Percentiles rank a stretch among this genome's conserved stretches.
Conservation (phyloP, 2,888 invertebrate species). For the Strigamia transsilvanica region DNA sequence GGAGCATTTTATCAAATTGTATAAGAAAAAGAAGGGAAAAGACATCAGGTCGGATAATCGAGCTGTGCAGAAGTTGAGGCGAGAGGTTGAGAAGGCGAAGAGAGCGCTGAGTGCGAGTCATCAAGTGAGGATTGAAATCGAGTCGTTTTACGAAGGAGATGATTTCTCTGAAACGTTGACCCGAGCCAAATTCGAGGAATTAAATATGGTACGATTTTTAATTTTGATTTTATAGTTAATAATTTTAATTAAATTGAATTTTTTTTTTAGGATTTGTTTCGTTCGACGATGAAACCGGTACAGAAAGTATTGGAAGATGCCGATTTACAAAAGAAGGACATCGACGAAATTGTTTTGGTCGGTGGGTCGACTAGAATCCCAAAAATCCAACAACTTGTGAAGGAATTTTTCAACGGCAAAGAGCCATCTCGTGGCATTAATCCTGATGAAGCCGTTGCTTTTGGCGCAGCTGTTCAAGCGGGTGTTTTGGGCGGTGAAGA, state of each 20-base stretch:
- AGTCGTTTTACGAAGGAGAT: constrained; percentile 92
- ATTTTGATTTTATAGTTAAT: no score
- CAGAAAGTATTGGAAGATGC: constrained; percentile 96
- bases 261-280: constrained; percentile 75
- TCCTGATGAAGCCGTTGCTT: constrained; percentile 97
- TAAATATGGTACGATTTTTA: constrained; percentile 76
- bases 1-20: constrained; percentile 85
- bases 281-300: constrained; percentile 94
- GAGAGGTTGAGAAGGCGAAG: constrained; percentile 90
- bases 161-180: constrained; percentile 97
- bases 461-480: constrained; percentile 95
- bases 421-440: constrained; percentile 95
- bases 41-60: constrained; percentile 87
- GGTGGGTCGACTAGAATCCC: constrained; percentile 98
- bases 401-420: constrained; percentile 71
- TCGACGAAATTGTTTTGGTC: constrained; percentile 88
- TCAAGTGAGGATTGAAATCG: constrained; percentile 90
- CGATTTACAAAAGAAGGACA: constrained; percentile 90
- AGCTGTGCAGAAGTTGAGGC: constrained; percentile 87
- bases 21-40: constrained; percentile 79
- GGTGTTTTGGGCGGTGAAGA: constrained; percentile 86
- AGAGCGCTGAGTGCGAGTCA: constrained; percentile 85
- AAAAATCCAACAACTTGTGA: constrained; percentile 94
- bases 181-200: constrained; percentile 94
- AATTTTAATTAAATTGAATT: no score